Evolutionary conservation across 1,140 invertebrate genomes (phyloP).

Genomic region (Drosophila pruinosa): DNA sequence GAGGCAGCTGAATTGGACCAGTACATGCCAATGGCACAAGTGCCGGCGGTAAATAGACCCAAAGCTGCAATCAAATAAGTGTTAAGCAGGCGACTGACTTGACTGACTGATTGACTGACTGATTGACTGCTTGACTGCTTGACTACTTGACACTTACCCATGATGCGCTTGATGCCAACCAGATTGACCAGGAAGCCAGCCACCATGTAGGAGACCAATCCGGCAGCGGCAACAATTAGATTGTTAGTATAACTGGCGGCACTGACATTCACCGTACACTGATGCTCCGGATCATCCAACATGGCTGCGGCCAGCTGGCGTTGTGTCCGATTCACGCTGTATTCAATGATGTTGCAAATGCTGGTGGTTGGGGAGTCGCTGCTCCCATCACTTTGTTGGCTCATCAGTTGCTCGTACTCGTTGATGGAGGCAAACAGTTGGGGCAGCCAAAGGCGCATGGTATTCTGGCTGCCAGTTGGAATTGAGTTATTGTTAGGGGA

Average conservation of each 20-base stretch:
- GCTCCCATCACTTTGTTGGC: not conserved
- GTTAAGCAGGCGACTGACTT: not conserved
- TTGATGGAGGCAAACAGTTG: conserved; percentile 84
- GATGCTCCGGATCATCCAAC: not conserved
- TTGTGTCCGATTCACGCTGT: conserved; percentile 59
- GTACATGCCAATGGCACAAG: conserved; percentile 83
- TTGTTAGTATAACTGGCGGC: conserved; percentile 84
- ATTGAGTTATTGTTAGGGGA: not conserved
- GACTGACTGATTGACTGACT: not conserved
- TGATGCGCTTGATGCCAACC: conserved; percentile 84
- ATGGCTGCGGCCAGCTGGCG: conserved; percentile 24
- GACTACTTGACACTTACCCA: conserved; percentile 46
- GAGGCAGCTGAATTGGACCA: conserved; percentile 80
- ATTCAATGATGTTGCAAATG: conserved; percentile 64
- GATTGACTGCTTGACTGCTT: not conserved
- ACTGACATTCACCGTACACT: conserved; percentile 62
- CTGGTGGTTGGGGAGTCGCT: conserved; percentile 12
- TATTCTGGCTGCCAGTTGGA: conserved; percentile 54
- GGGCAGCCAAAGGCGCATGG: conserved; percentile 84
- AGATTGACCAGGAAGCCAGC: conserved; percentile 83
- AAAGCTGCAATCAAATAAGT: conserved; percentile 42
- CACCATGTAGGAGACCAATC: conserved; percentile 83
- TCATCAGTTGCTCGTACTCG: conserved; percentile 55
- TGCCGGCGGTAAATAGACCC: conserved; percentile 73
- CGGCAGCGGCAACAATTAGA: conserved; percentile 83